phyloP scores from a whole-genome alignment of 2,797 vertebrate species.

The Manis javanica region DNA sequence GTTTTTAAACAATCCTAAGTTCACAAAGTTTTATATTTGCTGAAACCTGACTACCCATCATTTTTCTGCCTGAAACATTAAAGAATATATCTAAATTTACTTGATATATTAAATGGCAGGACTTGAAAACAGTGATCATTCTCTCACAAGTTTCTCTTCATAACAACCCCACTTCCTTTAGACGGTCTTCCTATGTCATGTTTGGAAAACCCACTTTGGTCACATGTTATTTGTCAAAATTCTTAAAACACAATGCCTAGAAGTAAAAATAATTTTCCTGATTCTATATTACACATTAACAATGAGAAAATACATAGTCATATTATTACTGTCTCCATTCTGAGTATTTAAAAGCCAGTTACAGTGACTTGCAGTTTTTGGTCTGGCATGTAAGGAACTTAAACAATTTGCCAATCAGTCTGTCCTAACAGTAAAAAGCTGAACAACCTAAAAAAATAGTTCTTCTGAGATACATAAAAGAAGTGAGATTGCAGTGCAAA shows the following conservation, averaged over 20 bases:
- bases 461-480: neutral
- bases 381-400: neutral
- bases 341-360: neutral
- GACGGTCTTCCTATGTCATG: neutral
- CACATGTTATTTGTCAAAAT: neutral
- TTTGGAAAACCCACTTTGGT: neutral
- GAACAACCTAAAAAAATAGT: neutral
- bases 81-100: neutral
- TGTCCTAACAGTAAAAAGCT: neutral
- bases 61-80: neutral
- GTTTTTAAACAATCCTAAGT: neutral
- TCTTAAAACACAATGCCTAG: conserved; percentile 6
- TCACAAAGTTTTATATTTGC: conserved; percentile 29
- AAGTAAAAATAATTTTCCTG: neutral
- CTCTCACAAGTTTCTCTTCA: neutral
- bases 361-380: neutral
- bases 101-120: neutral
- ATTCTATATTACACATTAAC: too few species aligned
- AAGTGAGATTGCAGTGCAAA: neutral
- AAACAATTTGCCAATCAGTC: neutral
- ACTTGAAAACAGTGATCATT: neutral
- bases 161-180: neutral
- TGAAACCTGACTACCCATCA: conserved; percentile 2
- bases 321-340: neutral
- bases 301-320: neutral